Evolutionary conservation across 2,797 vertebrate species (phyloP), one percentile per base, ranked within the genome.

Genomic region (Centropyge bicolor): DNA sequence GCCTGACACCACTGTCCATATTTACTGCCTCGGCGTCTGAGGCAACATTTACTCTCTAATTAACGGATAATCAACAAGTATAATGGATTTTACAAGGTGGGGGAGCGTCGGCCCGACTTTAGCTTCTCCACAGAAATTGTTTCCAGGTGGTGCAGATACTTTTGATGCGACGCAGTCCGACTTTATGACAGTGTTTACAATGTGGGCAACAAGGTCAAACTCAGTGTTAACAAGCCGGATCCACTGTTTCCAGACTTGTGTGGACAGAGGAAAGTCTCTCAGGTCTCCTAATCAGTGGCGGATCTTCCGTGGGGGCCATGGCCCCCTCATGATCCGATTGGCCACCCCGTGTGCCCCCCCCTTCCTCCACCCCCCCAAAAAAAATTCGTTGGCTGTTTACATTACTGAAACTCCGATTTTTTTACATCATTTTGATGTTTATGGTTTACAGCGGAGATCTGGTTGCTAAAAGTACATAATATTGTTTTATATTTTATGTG

Each of bases 11-110:
- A 9, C 65, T 10, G 79, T 85, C 86, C 76, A 20, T 80, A 86
- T 89, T 87, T 85, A 83, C 78, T 36, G 61, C 77, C 70, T 65
- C 76, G 17, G 65, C 51, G 76, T 90, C 79, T 86, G 73, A 35
- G 78, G 72, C 75, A 86, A 85, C 85, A 43, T 87, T 91, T 88
- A 81, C 83, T 78, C 81, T 80, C 75, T 86, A 91, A 92, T 92
- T 90, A 89, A 84, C 46, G 31, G 85, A 80, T 89, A 85, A 92
- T 90, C 86, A 90, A 93, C 84, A 74, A 76, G 63, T 81, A 76
- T 81, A 89, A 90, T 89, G 87, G 81, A 89, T 90, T 92, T 81
- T 78, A 83, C 79, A 82, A 84, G 85, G 87, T 78, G 77, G 60
- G 83, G 38, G 70, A 67, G 59, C 1, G 40, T 63, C 17, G 31